A percentile compares a stretch with the other conserved stretches of the same genome.
These are phyloP conservation scores for Orestias chungarensis DNA, from an alignment of 2,797 vertebrate genomes.

Conservation along the genomic window DNA sequence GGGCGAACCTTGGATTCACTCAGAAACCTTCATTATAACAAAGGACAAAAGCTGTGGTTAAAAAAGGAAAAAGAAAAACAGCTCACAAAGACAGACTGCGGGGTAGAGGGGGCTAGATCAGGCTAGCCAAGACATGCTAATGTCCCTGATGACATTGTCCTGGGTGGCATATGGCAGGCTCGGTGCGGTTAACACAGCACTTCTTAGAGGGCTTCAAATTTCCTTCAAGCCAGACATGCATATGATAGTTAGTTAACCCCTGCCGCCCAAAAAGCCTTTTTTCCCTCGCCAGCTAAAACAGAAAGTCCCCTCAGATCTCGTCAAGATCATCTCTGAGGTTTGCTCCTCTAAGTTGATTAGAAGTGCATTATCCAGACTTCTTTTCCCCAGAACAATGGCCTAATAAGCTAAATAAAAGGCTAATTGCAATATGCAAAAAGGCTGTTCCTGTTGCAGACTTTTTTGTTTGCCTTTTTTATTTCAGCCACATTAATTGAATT, in stretches of 20 bases:
- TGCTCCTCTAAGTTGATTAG: slow-evolving; percentile 78
- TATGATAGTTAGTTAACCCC: slow-evolving; percentile 80
- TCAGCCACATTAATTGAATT: slow-evolving; percentile 71
- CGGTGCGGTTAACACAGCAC: slow-evolving; percentile 71
- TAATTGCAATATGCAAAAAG: slow-evolving; percentile 78
- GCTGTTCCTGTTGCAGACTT: slow-evolving; percentile 52
- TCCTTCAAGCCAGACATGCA: slow-evolving; percentile 77
- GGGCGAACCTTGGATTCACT: slow-evolving; percentile 84
- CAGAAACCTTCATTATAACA: slow-evolving; percentile 88
- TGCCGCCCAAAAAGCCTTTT: slow-evolving; percentile 68
- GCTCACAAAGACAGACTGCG: slow-evolving; percentile 70
- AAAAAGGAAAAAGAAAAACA: slow-evolving; percentile 10
- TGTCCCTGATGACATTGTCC: slow-evolving; percentile 79
- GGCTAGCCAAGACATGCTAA: slow-evolving; percentile 83
- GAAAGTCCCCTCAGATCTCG: slow-evolving; percentile 66
- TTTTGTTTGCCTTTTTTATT: slow-evolving; percentile 39
- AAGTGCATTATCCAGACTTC: slow-evolving; percentile 72
- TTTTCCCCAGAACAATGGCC: slow-evolving; percentile 71
- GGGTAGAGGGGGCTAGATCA: slow-evolving; percentile 79
- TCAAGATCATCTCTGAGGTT: slow-evolving; percentile 74
- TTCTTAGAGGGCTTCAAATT: slow-evolving; percentile 77
- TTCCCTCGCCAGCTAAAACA: slow-evolving; percentile 67
- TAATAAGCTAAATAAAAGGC: slow-evolving; percentile 75
- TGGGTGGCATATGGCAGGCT: slow-evolving; percentile 80
- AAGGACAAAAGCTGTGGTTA: slow-evolving; percentile 71